Percentiles rank a stretch among this genome's conserved stretches.
These are phyloP conservation scores for Ophraella communa DNA, from an alignment of 2,888 invertebrate genomes.

Conservation along the genomic window DNA sequence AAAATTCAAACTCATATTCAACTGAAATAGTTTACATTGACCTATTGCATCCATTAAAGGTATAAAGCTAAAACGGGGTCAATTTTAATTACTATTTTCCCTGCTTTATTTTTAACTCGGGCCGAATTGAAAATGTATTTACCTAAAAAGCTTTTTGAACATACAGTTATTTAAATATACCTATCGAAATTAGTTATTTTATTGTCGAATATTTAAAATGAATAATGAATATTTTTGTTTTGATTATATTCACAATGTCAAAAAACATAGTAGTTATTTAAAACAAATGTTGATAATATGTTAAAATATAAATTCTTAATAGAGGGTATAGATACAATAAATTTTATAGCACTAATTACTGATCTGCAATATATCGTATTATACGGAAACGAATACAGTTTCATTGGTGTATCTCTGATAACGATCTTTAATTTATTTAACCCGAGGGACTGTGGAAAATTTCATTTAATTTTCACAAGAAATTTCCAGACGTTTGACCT, in stretches of 20 bases:
- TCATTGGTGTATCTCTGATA: background rate
- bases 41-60: background rate
- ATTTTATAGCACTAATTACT: background rate
- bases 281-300: no score
- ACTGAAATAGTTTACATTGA: background rate
- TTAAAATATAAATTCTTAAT: no score
- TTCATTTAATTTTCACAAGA: background rate
- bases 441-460: background rate
- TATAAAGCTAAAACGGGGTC: background rate
- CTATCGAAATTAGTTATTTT: no score
- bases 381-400: background rate
- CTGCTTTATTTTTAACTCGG: background rate
- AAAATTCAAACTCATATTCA: background rate
- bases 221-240: no score
- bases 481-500: conserved; percentile 10
- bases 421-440: background rate
- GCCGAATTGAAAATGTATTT: background rate
- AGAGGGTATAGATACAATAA: no score
- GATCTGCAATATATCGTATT: background rate
- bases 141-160: background rate
- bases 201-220: no score
- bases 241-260: no score
- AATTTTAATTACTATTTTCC: background rate
- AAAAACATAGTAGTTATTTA: no score
- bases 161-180: no score